These are phyloP conservation scores for Amphipyra tragopoginis DNA, from an alignment of 2,888 invertebrate genomes.

Conservation along the genomic window DNA sequence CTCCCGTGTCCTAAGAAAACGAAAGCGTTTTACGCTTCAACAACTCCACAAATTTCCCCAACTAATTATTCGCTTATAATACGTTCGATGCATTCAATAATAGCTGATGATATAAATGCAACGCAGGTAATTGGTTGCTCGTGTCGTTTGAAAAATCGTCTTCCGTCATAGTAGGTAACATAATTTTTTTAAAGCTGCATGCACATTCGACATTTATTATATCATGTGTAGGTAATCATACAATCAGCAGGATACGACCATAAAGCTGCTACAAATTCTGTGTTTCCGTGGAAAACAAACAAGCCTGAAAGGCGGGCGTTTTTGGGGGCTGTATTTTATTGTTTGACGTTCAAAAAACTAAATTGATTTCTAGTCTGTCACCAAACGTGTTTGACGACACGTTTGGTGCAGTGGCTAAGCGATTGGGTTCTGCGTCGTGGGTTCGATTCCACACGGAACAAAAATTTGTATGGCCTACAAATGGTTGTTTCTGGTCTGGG, in stretches of 20 bases:
- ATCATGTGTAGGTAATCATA: conserved; percentile 15
- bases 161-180: conserved; percentile 70
- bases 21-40: conserved; percentile 86
- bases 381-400: no score
- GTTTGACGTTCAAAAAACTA: no score
- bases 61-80: conserved; percentile 80
- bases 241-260: background rate
- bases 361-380: no score
- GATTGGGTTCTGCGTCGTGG: no score
- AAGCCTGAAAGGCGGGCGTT: no score
- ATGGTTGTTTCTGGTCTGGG: no score
- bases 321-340: no score
- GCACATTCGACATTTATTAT: conserved; percentile 17
- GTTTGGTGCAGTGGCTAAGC: no score
- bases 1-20: conserved; percentile 82
- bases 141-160: conserved; percentile 69
- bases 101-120: conserved; percentile 68
- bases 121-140: conserved; percentile 69
- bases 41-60: conserved; percentile 81
- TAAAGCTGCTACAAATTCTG: background rate
- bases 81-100: conserved; percentile 76
- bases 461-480: no score
- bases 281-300: background rate
- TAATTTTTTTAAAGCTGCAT: conserved; percentile 41
- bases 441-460: no score